Base-by-base conservation (phyloP, 2,888 invertebrate genomes). In the Phengaris arion region DNA sequence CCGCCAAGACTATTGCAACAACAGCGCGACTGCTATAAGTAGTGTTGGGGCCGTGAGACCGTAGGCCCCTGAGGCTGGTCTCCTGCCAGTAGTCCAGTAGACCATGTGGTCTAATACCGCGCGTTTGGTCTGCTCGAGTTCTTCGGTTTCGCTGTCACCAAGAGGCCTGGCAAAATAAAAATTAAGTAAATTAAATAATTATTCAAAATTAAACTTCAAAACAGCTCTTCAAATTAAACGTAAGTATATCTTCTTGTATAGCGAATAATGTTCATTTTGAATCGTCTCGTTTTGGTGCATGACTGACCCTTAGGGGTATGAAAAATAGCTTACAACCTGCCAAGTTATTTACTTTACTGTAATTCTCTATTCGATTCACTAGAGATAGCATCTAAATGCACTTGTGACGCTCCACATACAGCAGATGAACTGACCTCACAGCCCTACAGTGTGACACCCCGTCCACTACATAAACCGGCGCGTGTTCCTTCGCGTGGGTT, bases 401-500 rank as follows among this genome's bases (percentile, higher is more conserved):
- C 4, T 35, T 35, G 35, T 35, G 35, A 35, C 35, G 35, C 35
- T 35, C 35, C 35, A 35, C 35, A 4, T 48, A 45, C 13, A 72
- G 52, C 52, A 52, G 52, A 52, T 52, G 3, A 22, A 8, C 70
- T 70, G 12, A 89, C 89, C 79, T 76, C 13, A 89, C 81, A 75
- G 88, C 89, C 6, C 84, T 82, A 69, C 92, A 92, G 68, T 92
- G 91, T 0, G 91, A 89, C 0, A 85, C 81, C 0, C 78, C 79
- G 0, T 88, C 85, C 15, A 91, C 86, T 0, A 88, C 83, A 52
- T 86, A 86, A 0, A 93, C 89, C 0, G 92, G 91, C 0, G 92
- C 85, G 0, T 83, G 80, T 0, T 73, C 74, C 0, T 84, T 86
- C 0, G 84, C 85, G 77, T 90, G 85, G 0, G 79, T 76, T 1